Evolutionary conservation across 2,888 invertebrate species (phyloP).

Genomic region (Seladonia tumulorum): DNA sequence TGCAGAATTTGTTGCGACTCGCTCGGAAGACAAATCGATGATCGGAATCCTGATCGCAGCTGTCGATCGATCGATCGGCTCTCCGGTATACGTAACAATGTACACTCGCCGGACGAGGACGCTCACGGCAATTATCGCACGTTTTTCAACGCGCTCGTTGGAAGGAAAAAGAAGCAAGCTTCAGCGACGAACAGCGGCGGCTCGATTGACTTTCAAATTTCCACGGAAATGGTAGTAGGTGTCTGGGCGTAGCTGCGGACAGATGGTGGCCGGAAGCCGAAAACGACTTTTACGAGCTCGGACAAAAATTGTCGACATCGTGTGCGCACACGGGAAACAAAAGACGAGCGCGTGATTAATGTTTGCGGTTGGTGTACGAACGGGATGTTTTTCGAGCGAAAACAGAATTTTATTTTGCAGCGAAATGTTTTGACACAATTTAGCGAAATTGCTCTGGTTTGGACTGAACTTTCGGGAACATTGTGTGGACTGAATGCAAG

Average conservation of each 20-base stretch:
- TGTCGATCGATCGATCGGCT: not conserved
- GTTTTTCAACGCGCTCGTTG: not conserved
- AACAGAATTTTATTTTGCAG: not conserved
- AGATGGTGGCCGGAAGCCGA: not conserved
- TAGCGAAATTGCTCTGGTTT: no score
- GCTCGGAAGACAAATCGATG: not conserved
- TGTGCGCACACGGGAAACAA: not conserved
- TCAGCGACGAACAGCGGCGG: not conserved
- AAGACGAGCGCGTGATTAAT: not conserved
- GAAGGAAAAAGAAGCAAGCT: not conserved
- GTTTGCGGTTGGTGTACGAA: not conserved
- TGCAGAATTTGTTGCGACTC: not conserved
- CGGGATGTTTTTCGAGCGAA: not conserved
- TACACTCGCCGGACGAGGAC: conserved; percentile 22
- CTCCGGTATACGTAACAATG: not conserved
- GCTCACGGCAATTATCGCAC: conserved; percentile 17
- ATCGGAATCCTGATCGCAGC: not conserved
- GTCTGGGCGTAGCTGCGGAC: not conserved
- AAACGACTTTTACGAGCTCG: not conserved
- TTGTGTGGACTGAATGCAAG: no score
- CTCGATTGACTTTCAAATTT: conserved; percentile 35
- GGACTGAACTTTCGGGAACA: no score
- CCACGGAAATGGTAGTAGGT: not conserved
- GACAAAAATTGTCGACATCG: not conserved
- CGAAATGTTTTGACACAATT: not conserved